Conservation (phyloP, 2,113 vertebrate species). For the Phyllopteryx taeniolatus region DNA sequence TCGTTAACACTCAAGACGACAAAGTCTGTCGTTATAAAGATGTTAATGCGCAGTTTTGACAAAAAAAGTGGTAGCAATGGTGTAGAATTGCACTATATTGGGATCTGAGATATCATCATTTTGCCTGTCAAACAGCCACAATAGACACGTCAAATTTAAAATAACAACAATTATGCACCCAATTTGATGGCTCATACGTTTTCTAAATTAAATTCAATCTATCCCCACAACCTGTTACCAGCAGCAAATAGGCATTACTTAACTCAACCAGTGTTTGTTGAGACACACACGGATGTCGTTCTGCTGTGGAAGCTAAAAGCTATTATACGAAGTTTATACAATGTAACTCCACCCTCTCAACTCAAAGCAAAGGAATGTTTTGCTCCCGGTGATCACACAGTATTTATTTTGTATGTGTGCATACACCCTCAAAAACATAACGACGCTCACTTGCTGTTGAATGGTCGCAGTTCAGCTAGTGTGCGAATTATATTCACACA, state of each 20-base stretch:
- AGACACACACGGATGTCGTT: conserved; percentile 8
- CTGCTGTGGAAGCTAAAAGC: conserved; percentile 1
- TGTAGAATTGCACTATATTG: too few species aligned
- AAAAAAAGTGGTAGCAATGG: too few species aligned
- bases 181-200: background rate
- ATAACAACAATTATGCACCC: too few species aligned
- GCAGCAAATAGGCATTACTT: background rate
- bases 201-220: background rate
- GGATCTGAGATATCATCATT: too few species aligned
- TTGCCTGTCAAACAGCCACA: too few species aligned
- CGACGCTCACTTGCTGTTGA: conserved; percentile 17
- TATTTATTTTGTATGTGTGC: background rate
- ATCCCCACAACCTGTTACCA: too few species aligned
- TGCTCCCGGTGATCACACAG: background rate
- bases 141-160: background rate
- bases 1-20: background rate
- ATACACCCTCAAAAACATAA: background rate
- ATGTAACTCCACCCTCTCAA: conserved; percentile 41
- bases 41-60: too few species aligned
- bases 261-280: background rate
- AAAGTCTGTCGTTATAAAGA: background rate
- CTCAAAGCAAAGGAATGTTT: conserved; percentile 3
- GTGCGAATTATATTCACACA: background rate
- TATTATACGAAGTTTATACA: conserved; percentile 30
- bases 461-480: conserved; percentile 10